Conservation (phyloP, 2,888 invertebrate species). For the Cerastoderma edule region DNA sequence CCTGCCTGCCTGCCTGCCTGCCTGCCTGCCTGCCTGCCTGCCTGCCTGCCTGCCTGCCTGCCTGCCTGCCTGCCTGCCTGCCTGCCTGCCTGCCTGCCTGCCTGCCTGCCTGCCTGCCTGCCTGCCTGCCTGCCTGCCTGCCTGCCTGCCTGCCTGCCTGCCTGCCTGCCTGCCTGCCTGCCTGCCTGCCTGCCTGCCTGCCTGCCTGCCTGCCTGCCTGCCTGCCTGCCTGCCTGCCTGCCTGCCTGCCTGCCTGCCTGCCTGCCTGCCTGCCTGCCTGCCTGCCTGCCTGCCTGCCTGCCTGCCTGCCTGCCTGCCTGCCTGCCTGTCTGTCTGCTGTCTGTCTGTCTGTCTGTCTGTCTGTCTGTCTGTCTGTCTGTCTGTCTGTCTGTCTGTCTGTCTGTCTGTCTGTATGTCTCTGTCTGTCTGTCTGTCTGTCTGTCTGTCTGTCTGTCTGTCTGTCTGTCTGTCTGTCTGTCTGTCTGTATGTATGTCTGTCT, state of each 20-base stretch:
- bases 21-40: conserved; percentile 1
- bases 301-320: neutral
- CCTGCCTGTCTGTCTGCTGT: neutral
- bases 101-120: conserved; percentile 1
- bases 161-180: neutral
- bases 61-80: conserved; percentile 4
- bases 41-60: neutral
- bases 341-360: conserved; percentile 23
- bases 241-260: neutral
- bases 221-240: neutral
- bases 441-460: neutral
- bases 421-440: neutral
- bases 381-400: conserved; percentile 21
- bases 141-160: conserved; percentile 7
- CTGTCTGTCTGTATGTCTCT: conserved; percentile 11
- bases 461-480: neutral
- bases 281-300: neutral
- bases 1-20: neutral
- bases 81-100: neutral
- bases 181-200: neutral
- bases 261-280: neutral
- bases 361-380: conserved; percentile 25
- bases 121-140: conserved; percentile 10
- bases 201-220: conserved; percentile 1
- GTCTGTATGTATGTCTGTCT: neutral